phyloP scores from a whole-genome alignment of 2,113 vertebrate species.

The Sapajus apella region DNA sequence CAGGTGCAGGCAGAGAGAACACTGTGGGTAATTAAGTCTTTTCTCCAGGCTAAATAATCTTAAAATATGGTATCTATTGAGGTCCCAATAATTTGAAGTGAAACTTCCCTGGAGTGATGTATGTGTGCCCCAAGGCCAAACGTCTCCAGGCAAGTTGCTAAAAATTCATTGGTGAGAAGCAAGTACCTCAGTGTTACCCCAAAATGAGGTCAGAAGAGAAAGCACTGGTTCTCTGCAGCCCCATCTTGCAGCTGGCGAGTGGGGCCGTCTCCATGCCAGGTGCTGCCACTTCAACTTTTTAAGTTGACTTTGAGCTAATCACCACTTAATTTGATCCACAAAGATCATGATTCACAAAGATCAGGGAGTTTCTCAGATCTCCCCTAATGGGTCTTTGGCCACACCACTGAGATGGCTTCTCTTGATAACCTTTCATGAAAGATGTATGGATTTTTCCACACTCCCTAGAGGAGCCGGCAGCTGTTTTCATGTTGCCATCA shows the following conservation, averaged over 20 bases:
- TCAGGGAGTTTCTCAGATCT: neutral
- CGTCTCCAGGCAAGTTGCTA: slow-evolving; percentile 45
- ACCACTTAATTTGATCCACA: slow-evolving; percentile 24
- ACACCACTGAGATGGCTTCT: neutral
- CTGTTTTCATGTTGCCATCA: neutral
- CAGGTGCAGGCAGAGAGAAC: neutral
- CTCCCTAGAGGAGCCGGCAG: neutral
- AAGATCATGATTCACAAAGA: neutral
- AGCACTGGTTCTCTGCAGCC: neutral
- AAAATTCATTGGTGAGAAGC: slow-evolving; percentile 48
- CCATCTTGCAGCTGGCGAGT: neutral
- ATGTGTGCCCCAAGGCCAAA: slow-evolving; percentile 44
- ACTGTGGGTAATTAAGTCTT: slow-evolving; percentile 58
- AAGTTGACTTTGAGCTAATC: slow-evolving; percentile 17
- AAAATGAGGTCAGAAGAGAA: slow-evolving; percentile 65
- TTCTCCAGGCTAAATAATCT: slow-evolving; percentile 67
- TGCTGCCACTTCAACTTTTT: neutral
- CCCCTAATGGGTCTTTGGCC: neutral
- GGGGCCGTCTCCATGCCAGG: neutral
- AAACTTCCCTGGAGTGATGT: slow-evolving; percentile 34
- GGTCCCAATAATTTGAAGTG: slow-evolving; percentile 16
- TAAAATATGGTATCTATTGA: slow-evolving; percentile 44
- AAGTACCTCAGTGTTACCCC: neutral
- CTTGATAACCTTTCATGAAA: neutral
- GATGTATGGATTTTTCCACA: neutral